Evolutionary conservation across 1,140 invertebrate genomes (phyloP).

Genomic region (Diabrotica undecimpunctata): DNA sequence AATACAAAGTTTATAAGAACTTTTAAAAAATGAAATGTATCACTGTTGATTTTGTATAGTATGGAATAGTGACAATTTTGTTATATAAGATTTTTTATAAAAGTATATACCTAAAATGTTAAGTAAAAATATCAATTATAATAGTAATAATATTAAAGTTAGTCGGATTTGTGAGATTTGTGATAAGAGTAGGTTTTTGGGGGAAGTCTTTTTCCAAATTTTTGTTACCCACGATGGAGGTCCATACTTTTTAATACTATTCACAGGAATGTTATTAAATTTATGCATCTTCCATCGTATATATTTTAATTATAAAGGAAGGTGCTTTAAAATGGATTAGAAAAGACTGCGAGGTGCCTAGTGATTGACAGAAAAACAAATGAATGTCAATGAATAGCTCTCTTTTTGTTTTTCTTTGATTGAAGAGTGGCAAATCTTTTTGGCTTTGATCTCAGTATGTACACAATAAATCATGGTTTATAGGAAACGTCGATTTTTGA

Average conservation of each 20-base stretch:
- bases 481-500: neutral
- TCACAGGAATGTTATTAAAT: too few species aligned
- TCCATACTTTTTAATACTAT: too few species aligned
- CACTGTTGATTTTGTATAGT: constrained; percentile 18
- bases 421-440: constrained; percentile 20
- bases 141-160: constrained; percentile 18
- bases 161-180: constrained; percentile 32
- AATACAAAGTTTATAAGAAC: constrained; percentile 11
- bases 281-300: neutral
- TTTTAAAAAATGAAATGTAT: constrained; percentile 7
- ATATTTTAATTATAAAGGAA: constrained; percentile 21
- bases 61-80: constrained; percentile 32
- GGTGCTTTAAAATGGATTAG: constrained; percentile 34
- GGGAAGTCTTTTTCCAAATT: constrained; percentile 26
- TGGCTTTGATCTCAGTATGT: constrained; percentile 39
- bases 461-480: constrained; percentile 26
- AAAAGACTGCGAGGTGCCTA: constrained; percentile 44
- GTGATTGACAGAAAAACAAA: constrained; percentile 29
- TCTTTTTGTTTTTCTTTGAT: constrained; percentile 29
- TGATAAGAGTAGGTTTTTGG: constrained; percentile 38
- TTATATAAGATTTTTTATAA: constrained; percentile 31
- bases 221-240: constrained; percentile 24
- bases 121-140: constrained; percentile 17
- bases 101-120: constrained; percentile 18
- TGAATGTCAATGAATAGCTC: constrained; percentile 35